phyloP scores from a whole-genome alignment of 1,140 invertebrate genomes.

The Hylyphantes graminicola region DNA sequence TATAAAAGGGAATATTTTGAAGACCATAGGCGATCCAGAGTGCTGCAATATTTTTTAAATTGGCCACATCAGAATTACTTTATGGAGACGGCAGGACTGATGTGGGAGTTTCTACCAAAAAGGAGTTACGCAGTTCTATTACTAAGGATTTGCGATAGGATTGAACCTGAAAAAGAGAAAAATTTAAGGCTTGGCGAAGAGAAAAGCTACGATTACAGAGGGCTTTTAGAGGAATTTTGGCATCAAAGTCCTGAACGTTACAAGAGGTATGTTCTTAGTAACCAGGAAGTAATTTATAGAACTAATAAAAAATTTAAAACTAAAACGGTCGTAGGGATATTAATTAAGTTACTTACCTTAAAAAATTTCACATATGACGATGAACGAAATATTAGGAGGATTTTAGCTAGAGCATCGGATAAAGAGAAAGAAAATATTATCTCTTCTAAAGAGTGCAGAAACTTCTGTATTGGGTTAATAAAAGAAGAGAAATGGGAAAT shows the following conservation, averaged over 20 bases:
- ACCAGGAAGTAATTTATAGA: conserved; percentile 12
- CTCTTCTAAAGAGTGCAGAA: conserved; percentile 29
- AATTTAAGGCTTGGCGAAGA: conserved; percentile 41
- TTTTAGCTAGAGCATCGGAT: conserved; percentile 20
- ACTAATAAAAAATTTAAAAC: background rate
- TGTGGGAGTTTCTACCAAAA: conserved; percentile 44
- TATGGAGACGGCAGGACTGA: conserved; percentile 30
- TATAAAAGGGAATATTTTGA: background rate
- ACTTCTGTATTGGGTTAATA: conserved; percentile 6
- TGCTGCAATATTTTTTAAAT: conserved; percentile 48
- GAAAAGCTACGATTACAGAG: background rate
- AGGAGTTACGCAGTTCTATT: conserved; percentile 35
- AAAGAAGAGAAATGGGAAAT: conserved; percentile 41
- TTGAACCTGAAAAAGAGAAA: conserved; percentile 10
- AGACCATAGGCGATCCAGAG: conserved; percentile 26
- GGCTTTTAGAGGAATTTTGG: conserved; percentile 37
- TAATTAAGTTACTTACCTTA: conserved; percentile 12
- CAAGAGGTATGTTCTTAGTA: conserved; percentile 49
- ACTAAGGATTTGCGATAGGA: conserved; percentile 10
- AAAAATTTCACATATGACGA: conserved; percentile 44
- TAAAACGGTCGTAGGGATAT: background rate
- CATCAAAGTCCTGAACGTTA: conserved; percentile 17
- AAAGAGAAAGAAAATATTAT: conserved; percentile 12
- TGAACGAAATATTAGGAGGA: background rate
- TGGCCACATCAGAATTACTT: conserved; percentile 47